A percentile compares a stretch with the other conserved stretches of the same genome.
These are phyloP conservation scores for Montipora capricornis DNA, from an alignment of 64 coral and sea anemone species.

Conservation along the genomic window DNA sequence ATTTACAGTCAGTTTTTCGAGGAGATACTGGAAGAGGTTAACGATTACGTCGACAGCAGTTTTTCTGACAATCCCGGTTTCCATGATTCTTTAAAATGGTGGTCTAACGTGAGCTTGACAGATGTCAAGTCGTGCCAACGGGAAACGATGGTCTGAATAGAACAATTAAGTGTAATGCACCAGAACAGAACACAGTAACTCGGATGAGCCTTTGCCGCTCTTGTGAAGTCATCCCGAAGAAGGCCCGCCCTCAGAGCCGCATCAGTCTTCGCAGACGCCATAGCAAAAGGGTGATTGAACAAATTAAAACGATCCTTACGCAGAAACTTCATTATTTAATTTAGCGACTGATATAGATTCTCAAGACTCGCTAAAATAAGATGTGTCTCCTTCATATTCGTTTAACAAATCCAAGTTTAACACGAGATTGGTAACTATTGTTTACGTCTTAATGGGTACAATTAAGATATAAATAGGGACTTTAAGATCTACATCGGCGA, in stretches of 20 bases:
- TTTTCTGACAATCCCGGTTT: not conserved
- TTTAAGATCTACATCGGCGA: too few species aligned
- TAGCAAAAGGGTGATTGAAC: too few species aligned
- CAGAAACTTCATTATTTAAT: too few species aligned
- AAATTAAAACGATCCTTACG: too few species aligned
- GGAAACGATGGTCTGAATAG: slow-evolving; percentile 13
- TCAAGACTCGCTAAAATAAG: too few species aligned
- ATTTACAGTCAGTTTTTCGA: slow-evolving; percentile 49
- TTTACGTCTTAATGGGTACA: too few species aligned
- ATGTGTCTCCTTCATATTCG: too few species aligned
- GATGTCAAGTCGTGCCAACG: not conserved
- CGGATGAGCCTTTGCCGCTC: too few species aligned
- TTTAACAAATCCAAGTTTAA: too few species aligned
- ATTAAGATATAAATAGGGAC: too few species aligned
- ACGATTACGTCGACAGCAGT: not conserved
- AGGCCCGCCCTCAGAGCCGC: not conserved
- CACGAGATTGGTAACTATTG: too few species aligned
- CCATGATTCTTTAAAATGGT: not conserved
- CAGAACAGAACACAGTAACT: not conserved
- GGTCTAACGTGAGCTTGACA: slow-evolving; percentile 38
- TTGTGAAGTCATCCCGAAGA: not conserved
- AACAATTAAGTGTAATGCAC: not conserved
- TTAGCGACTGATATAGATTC: too few species aligned
- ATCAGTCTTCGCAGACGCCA: not conserved
- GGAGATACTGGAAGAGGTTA: slow-evolving; percentile 25